A percentile compares a stretch with the other conserved stretches of the same genome.
Conservation (phyloP, 1,140 invertebrate genomes). For the Linepithema humile region DNA sequence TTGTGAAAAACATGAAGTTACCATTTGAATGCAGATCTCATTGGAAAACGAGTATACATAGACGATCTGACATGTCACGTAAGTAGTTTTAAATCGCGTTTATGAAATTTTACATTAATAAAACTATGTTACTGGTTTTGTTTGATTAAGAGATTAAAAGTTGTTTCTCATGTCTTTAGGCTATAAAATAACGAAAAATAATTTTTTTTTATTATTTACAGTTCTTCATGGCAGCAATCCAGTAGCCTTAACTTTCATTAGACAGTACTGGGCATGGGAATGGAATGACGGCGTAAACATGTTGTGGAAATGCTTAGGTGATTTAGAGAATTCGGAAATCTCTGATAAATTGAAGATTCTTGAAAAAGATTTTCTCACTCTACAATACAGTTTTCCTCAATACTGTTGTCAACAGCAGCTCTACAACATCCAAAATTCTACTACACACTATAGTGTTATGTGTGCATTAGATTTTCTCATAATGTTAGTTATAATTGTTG, state of each 20-base stretch:
- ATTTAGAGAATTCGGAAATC: constrained; percentile 66
- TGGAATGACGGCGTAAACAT: constrained; percentile 81
- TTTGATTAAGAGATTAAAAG: neutral
- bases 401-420: constrained; percentile 84
- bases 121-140: neutral
- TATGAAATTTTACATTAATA: neutral
- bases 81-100: constrained; percentile 43
- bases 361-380: constrained; percentile 80
- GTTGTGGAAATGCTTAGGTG: constrained; percentile 71
- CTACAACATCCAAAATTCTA: constrained; percentile 87
- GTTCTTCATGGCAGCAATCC: constrained; percentile 72
- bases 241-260: constrained; percentile 70
- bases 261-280: constrained; percentile 81
- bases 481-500: constrained; percentile 82
- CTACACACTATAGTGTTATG: constrained; percentile 85
- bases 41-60: constrained; percentile 83
- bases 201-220: constrained; percentile 35
- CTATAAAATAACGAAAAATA: neutral
- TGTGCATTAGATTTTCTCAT: constrained; percentile 84
- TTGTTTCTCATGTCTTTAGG: neutral
- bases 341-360: constrained; percentile 79
- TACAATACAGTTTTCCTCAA: constrained; percentile 83
- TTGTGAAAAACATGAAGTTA: constrained; percentile 80
- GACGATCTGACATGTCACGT: constrained; percentile 77
- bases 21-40: constrained; percentile 84